Evolutionary conservation across 2,797 vertebrate species (phyloP), one percentile per base, ranked within the genome.

Genomic region (Tadarida brasiliensis): DNA sequence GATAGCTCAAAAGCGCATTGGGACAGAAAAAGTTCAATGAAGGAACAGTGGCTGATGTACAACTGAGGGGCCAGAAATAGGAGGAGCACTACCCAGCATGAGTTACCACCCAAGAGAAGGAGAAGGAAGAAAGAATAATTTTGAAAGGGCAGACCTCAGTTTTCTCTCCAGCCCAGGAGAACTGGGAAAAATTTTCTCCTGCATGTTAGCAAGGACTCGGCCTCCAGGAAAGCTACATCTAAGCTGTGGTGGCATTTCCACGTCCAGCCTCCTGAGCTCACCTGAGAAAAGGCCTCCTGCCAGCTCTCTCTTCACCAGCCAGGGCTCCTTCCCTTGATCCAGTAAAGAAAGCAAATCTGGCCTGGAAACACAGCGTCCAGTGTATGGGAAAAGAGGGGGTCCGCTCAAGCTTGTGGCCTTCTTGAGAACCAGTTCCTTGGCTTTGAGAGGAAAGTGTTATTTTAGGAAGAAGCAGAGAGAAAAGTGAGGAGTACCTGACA

Each of bases 281-380:
- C 95, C 94, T 71, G 87, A 14, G 17, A 33, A 57, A 1, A 85
- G 65, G 47, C 30, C 63, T 57, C 49, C 26, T 0, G 8, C 22
- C 56, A 56, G 67, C 26, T 77, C 67, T 30, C 68, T 81, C 4
- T 24, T 49, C n/a, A 30, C 67, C 44, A 11, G 8, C 77, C 95
- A 80, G 68, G 77, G 28, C 35, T 65, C 92, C 74, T 61, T 92
- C 22, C 33, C 39, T 22, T 1, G 61, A 26, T 87, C 85, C 56
- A 83, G n/a, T 22, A 94, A 17, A 24, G 89, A 92, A 26, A 57
- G 68, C 9, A 74, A 14, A 12, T 22, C 47, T 26, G 93, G 59
- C 74, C 70, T 26, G 33, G 95, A 78, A 33, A 86, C 82, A 74
- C 49, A 8, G 17, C 1, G 0, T 28, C 87, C 97, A 97, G 91